Evolutionary conservation across 2,113 vertebrate genomes (phyloP), one percentile per base, ranked within the genome.

Genomic region (Rousettus leschenaultii): DNA sequence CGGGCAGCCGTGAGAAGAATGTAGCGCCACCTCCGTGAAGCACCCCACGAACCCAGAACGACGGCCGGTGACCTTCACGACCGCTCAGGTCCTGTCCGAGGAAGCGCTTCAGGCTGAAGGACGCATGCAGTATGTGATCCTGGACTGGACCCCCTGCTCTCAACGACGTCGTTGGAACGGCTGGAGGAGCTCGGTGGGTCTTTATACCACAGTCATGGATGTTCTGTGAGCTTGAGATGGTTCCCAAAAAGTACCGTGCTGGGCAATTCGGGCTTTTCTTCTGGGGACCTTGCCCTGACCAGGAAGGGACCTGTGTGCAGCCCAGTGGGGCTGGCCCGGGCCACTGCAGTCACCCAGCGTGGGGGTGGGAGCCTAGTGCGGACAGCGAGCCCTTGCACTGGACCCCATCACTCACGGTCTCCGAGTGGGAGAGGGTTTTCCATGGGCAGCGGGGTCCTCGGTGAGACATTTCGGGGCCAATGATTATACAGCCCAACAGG

Each of bases 101-200:
- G 33, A 48, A 24, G 8, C 10, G 14, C 10, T 21, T 38, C 28
- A n/a, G 75, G 16, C 35, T 2, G 12, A 48, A 24, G 48, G 19
- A 65, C 15, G 5, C 24, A 11, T 11, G 10, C 8, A 3, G 22
- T 0, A 9, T 2, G 15, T 9, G 45, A 24, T 28, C 48, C 45
- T 63, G 65, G 40, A 61, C 35, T 3, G 21, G 38, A 35, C 9
- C 48, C 79, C 53, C n/a, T 1, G 6, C 40, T 57, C 26, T 70
- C 28, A 11, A 14, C 73, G 73, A 28, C 1, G 6, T 3, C 3
- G 1, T 0, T 18, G 11, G 40, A 14, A 30, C 13, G 16, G 11
- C 7, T 2, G 28, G 59, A 35, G 83, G 22, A 68, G 38, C 14
- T 0, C 15, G 51, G 48, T 14, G 48, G 48, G 48, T 51, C 66